phyloP scores from a whole-genome alignment of 2,888 invertebrate genomes.

The Strigamia crassipes region DNA sequence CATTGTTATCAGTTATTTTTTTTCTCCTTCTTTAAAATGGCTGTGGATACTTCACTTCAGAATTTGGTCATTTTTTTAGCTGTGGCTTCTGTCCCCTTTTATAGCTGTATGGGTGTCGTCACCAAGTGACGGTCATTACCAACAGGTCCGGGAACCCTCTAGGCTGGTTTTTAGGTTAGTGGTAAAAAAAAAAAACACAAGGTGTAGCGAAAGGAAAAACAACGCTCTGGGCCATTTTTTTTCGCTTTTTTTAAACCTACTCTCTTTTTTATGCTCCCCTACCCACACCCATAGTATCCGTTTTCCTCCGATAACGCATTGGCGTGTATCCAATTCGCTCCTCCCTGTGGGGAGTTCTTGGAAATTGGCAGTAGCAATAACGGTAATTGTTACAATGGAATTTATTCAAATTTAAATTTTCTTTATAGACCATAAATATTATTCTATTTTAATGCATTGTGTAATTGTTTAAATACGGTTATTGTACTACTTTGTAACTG shows the following conservation, averaged over 20 bases:
- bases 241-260: neutral
- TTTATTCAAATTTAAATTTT: neutral
- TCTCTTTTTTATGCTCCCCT: neutral
- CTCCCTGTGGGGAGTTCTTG: neutral
- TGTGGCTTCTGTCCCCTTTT: neutral
- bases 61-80: neutral
- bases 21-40: neutral
- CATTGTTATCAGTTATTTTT: neutral
- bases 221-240: neutral
- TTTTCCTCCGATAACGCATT: neutral
- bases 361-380: neutral
- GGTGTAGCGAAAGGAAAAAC: conserved; percentile 7
- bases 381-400: neutral
- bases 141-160: conserved; percentile 33
- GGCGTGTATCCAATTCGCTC: neutral
- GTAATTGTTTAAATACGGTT: too few species aligned
- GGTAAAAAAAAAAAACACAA: neutral
- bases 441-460: too few species aligned
- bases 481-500: too few species aligned
- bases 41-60: neutral
- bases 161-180: conserved; percentile 22
- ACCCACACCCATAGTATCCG: neutral
- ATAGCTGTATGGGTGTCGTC: conserved; percentile 14
- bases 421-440: too few species aligned
- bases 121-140: conserved; percentile 29